Conservation (phyloP, 2,113 vertebrate species). For the Pollachius pollachius region DNA sequence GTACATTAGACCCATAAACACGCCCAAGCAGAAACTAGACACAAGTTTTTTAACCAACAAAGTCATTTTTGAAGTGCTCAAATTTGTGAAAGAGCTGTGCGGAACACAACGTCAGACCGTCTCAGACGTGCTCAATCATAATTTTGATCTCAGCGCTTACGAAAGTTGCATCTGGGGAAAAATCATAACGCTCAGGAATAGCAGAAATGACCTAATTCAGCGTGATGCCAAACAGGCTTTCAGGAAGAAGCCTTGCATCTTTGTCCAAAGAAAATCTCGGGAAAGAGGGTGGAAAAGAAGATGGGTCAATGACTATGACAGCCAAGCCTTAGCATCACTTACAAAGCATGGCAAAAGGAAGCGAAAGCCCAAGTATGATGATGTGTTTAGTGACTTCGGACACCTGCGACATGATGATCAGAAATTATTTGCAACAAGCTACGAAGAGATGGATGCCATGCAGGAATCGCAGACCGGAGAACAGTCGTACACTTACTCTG, state of each 20-base stretch:
- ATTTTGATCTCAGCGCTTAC: conserved; percentile 19
- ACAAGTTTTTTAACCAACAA: conserved; percentile 13
- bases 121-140: conserved; percentile 18
- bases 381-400: background rate
- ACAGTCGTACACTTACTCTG: background rate
- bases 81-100: conserved; percentile 33
- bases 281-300: background rate
- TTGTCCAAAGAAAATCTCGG: background rate
- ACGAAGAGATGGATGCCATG: conserved; percentile 1
- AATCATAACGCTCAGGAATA: background rate
- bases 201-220: background rate
- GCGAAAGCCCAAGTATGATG: background rate
- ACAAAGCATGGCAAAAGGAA: background rate
- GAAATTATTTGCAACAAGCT: background rate
- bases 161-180: background rate
- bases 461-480: conserved; percentile 13
- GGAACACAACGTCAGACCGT: conserved; percentile 2
- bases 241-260: conserved; percentile 7
- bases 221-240: background rate
- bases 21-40: conserved; percentile 19
- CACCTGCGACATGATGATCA: background rate
- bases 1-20: background rate
- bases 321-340: background rate
- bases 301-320: background rate
- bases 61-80: conserved; percentile 29